phyloP scores from a whole-genome alignment of 2,113 vertebrate genomes.

The Calidris pugnax region DNA sequence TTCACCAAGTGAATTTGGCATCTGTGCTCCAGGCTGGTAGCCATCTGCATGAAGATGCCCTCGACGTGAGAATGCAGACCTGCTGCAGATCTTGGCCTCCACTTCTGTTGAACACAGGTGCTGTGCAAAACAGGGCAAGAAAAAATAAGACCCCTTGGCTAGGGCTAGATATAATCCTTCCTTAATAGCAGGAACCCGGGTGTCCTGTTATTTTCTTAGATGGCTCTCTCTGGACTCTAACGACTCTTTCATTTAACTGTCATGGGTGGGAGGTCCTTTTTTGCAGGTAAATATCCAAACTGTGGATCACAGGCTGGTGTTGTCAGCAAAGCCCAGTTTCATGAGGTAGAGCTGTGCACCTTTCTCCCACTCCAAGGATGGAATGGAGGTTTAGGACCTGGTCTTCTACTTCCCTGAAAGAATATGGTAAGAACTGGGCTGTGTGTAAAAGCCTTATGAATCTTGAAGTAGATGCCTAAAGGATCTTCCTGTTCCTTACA shows the following conservation, averaged over 20 bases:
- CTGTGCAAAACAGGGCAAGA: not conserved
- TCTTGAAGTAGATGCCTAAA: not conserved
- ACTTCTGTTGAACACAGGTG: not conserved
- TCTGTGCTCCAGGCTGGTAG: not conserved
- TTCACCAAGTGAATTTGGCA: not conserved
- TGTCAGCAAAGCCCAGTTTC: not conserved
- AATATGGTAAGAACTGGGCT: not conserved
- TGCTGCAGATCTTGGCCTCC: not conserved
- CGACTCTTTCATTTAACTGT: accelerated
- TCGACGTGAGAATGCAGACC: accelerated
- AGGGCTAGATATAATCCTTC: not conserved
- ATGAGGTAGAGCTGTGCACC: not conserved
- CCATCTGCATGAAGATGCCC: not conserved
- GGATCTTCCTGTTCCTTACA: not conserved
- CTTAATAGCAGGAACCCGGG: not conserved
- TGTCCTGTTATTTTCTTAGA: not conserved
- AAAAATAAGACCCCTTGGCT: not conserved
- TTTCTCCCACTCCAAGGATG: not conserved
- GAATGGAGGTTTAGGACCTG: not conserved
- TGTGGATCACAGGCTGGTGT: not conserved
- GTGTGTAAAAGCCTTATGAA: not conserved
- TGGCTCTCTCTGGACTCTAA: not conserved
- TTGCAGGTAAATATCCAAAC: not conserved
- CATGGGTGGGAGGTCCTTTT: not conserved
- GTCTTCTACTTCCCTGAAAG: not conserved